A percentile compares a stretch with the other conserved stretches of the same genome.
Evolutionary conservation across 2,113 vertebrate genomes (phyloP).

Genomic region (Odontophorus gujanensis): DNA sequence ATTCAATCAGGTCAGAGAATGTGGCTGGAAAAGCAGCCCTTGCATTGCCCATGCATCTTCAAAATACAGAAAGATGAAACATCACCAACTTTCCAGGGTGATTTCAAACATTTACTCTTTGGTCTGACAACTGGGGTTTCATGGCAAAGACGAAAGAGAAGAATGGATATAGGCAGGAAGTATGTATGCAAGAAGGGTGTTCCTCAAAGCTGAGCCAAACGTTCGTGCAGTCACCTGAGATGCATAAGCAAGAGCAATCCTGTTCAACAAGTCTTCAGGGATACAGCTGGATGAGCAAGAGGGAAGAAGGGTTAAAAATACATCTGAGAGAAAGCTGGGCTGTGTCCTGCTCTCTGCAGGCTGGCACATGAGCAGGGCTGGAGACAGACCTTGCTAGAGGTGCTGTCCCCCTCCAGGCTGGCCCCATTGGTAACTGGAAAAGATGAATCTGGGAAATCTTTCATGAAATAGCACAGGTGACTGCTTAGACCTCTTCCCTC

Average conservation of each 20-base stretch:
- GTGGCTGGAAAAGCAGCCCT: not conserved
- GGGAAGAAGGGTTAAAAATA: constrained; percentile 15
- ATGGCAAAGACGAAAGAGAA: not conserved
- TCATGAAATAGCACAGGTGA: not conserved
- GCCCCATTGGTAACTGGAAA: fast-evolving
- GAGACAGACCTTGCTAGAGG: not conserved
- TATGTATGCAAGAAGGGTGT: not conserved
- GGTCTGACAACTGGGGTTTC: not conserved
- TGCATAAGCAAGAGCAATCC: fast-evolving
- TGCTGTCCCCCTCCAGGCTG: not conserved
- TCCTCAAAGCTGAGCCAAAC: not conserved
- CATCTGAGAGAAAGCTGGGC: not conserved
- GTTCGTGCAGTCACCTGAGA: not conserved
- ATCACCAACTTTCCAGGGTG: not conserved
- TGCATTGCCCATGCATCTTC: not conserved
- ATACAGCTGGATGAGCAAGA: not conserved
- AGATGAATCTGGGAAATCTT: not conserved
- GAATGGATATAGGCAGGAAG: not conserved
- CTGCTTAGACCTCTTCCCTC: not conserved
- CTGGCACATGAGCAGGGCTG: not conserved
- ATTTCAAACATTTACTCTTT: not conserved
- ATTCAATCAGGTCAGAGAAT: not conserved
- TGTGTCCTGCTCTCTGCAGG: fast-evolving
- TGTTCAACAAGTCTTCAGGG: not conserved
- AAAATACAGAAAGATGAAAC: not conserved